Evolutionary conservation across 1,140 invertebrate genomes (phyloP), one percentile per base, ranked within the genome.

Genomic region (Papilio machaon): DNA sequence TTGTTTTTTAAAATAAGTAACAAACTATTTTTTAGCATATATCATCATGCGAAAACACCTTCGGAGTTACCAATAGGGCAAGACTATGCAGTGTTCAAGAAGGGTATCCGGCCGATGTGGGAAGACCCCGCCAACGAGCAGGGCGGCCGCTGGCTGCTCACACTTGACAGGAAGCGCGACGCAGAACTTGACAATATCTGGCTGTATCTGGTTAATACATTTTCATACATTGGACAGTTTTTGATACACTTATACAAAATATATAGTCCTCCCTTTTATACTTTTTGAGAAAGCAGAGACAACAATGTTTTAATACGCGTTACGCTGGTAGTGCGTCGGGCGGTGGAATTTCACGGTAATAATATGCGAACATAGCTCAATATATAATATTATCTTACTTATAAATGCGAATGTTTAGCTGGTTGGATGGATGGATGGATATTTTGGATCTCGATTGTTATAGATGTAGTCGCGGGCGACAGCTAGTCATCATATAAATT

Each of bases 71-170:
- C 95, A 79, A 92, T 96, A 81, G 98, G 98, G 19, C 98, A 97
- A 93, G 98, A 99, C 92, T 99, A 99, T 90, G 98, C 98, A 64
- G 95, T 99, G 83, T 99, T 99, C 93, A 99, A 99, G 95, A 96
- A 98, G 91, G 98, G 98, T 23, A 97, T 99, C 85, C 96, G 97
- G 83, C 99, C 99, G 0, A 99, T 99, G 98, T 99, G 99, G 99
- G 99, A 99, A 95, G 98, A 99, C 95, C 95, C 95, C 19, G 96
- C 96, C 54, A 96, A 96, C 83, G 97, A 97, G 89, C 95, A 96
- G 85, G 99, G 99, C 43, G 99, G 99, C 54, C 95, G 99, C 85
- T 99, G 99, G 99, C 94, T 99, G 8, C 97, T 99, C 82, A 97
- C 96, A 87, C 95, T 99, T 52, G 97, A 98, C 46, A 97, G 96